Evolutionary conservation across 1,140 invertebrate genomes (phyloP).

Genomic region (Trichonephila clavata): DNA sequence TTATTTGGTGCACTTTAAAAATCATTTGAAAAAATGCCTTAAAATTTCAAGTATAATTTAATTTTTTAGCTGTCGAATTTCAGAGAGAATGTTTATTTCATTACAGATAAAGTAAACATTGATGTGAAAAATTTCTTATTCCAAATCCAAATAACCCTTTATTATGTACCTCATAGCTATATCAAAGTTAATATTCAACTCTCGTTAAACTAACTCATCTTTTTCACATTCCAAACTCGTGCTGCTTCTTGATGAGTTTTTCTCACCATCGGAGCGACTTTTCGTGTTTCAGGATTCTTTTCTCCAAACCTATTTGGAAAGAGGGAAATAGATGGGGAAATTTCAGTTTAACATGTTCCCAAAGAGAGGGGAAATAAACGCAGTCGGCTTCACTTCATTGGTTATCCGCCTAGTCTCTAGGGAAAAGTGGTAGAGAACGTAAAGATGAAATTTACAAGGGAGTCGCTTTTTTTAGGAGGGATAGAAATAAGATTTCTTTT

Average conservation of each 20-base stretch:
- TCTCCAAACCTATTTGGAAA: not conserved
- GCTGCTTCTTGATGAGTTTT: not conserved
- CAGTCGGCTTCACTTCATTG: not conserved
- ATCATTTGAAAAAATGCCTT: too few relatives aligned
- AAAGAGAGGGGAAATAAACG: not conserved
- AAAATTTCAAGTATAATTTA: too few relatives aligned
- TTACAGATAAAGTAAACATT: too few relatives aligned
- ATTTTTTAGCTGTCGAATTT: too few relatives aligned
- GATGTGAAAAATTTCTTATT: too few relatives aligned
- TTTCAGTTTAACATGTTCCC: not conserved
- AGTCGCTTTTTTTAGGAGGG: too few relatives aligned
- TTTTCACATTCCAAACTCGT: not conserved
- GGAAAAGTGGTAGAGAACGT: not conserved
- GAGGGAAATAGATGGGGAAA: not conserved
- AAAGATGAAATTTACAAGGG: not conserved
- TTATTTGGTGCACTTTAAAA: too few relatives aligned
- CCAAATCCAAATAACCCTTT: too few relatives aligned
- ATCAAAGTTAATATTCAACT: not conserved
- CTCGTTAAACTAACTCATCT: not conserved
- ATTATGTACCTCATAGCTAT: too few relatives aligned
- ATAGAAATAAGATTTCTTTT: too few relatives aligned
- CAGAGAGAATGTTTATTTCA: too few relatives aligned
- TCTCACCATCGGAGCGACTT: not conserved
- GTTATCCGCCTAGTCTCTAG: not conserved
- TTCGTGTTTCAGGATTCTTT: not conserved